Percentiles rank a stretch among this genome's conserved stretches.
Conservation (phyloP, 2,888 invertebrate species). For the Rhogogaster chlorosoma region DNA sequence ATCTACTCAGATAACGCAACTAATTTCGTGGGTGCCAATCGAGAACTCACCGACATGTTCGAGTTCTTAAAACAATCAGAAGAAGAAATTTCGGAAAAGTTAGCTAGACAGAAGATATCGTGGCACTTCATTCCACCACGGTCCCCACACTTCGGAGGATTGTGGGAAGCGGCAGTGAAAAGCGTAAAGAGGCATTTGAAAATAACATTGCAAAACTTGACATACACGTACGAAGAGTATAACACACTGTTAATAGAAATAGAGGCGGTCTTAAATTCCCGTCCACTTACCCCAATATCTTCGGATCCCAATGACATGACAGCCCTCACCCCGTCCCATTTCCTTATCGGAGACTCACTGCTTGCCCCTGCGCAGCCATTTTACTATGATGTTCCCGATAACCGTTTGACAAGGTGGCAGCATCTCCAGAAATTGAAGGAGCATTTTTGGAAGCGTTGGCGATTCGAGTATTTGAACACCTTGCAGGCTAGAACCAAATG, state of each 20-base stretch:
- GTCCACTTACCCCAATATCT: neutral
- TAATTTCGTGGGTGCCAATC: conserved; percentile 38
- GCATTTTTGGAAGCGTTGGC: too few species aligned
- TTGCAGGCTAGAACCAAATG: too few species aligned
- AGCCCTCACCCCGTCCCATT: too few species aligned
- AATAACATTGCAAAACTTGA: neutral
- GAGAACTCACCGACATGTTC: conserved; percentile 31
- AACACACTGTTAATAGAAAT: conserved; percentile 26
- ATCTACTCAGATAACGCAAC: too few species aligned
- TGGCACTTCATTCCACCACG: conserved; percentile 54
- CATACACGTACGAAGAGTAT: conserved; percentile 29
- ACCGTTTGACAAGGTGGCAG: too few species aligned
- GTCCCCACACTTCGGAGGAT: too few species aligned
- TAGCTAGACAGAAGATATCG: conserved; percentile 29
- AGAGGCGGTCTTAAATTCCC: neutral
- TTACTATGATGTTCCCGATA: too few species aligned
- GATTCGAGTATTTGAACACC: too few species aligned
- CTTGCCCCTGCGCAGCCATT: too few species aligned
- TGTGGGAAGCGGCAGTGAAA: too few species aligned
- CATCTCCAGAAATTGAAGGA: too few species aligned
- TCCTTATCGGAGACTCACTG: too few species aligned
- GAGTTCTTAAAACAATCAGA: conserved; percentile 14
- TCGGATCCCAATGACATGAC: neutral
- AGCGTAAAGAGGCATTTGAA: neutral
- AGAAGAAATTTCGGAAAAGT: neutral